phyloP scores from a whole-genome alignment of 2,797 vertebrate species.

The Champsocephalus esox region DNA sequence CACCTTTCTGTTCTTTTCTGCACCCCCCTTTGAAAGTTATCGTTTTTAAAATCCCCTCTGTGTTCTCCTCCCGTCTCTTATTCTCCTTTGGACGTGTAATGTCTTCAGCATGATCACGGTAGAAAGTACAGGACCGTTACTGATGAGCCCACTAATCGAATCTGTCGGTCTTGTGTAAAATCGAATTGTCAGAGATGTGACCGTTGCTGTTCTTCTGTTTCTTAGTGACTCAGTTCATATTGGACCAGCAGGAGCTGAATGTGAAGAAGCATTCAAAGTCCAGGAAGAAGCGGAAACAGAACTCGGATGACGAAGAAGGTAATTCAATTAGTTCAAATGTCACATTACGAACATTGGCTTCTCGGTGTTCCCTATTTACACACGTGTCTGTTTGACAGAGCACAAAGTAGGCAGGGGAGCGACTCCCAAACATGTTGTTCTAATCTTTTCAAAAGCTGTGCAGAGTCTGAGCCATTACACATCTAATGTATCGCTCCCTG shows the following conservation, averaged over 20 bases:
- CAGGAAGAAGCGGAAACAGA: conserved; percentile 94
- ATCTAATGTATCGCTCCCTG: conserved; percentile 67
- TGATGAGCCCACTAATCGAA: background rate
- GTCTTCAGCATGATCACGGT: background rate
- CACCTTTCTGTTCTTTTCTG: conserved; percentile 74
- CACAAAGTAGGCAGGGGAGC: conserved; percentile 1
- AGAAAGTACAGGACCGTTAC: conserved; percentile 1
- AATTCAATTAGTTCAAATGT: conserved; percentile 25
- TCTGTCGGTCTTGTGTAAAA: conserved; percentile 9
- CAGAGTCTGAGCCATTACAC: conserved; percentile 40
- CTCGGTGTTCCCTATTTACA: conserved; percentile 22
- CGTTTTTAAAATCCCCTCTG: background rate
- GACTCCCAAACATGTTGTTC: conserved; percentile 57
- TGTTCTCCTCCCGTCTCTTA: background rate
- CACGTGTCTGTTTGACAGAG: conserved; percentile 50
- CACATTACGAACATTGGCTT: conserved; percentile 10
- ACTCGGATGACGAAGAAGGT: conserved; percentile 88
- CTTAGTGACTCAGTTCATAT: conserved; percentile 89
- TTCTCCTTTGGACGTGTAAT: background rate
- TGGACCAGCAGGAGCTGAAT: conserved; percentile 91
- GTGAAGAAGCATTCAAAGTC: conserved; percentile 94
- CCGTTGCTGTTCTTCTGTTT: conserved; percentile 44
- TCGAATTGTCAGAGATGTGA: conserved; percentile 37
- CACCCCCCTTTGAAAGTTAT: conserved; percentile 43
- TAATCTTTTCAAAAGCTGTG: conserved; percentile 35